Evolutionary conservation across 37 sponge, comb jelly and placozoan species (phyloP), one percentile per base, ranked within the genome.

Genomic region (Trichoplax adhaerens): DNA sequence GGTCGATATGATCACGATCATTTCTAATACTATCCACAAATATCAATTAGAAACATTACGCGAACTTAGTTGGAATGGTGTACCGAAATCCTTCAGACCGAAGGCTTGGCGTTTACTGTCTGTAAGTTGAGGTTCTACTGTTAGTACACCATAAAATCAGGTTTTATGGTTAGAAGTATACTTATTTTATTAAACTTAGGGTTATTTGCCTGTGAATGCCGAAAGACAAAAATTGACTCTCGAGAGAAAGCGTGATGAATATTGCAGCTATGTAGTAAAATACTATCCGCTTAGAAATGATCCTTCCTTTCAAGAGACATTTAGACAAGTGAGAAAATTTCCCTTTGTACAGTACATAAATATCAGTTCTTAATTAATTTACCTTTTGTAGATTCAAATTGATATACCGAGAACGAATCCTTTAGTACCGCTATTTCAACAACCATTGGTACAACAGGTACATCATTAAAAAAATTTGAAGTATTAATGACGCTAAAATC

Each of bases 371-470:
- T 60, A 10, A 12, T 10, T 60, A 12, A 7, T 66, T 50, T 66
- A 6, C 48, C n/a, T 54, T 53, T 54, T 52, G 58, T 78, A 92
- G 91, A 94, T 94, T n/a, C 77, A 83, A 69, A 90, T 94, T 52
- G 95, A 94, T 58, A 82, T 94, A 52, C 95, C 95, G 3, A 66
- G 95, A 5, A 94, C 88, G 88, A 94, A 90, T 58, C 87, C 95
- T 1, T 70, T 76, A 0, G 68, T 91, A 7, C 68, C 77, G 0
- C 78, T 90, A 58, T 90, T 94, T 64, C 85, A 90, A 46, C 91
- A 94, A 68, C 54, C 77, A 68, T 80, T 77, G 2, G 87, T 87
- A 48, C 87, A 90, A 71, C 88, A 90, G 72, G 88, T 84, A 71
- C 50, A 68, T 5, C 3, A 46, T 10, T 71, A 29, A 5, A 46